Evolutionary conservation across 2,113 vertebrate species (phyloP), one percentile per base, ranked within the genome.

Genomic region (Phylloscopus trochiloides): DNA sequence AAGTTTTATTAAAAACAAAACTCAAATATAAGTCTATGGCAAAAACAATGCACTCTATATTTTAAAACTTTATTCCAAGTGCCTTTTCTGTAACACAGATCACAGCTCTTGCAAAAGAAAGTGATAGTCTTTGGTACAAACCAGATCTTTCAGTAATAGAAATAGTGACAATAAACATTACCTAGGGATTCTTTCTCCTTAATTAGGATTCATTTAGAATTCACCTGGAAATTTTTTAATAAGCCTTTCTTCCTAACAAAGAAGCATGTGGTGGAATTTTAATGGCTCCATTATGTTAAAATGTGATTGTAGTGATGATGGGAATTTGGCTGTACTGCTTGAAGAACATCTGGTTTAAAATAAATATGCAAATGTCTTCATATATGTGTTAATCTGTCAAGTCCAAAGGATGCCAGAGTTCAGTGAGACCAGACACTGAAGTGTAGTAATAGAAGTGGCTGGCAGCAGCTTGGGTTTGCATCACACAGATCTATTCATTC

Each of bases 311-410:
- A 77, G 78, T 36, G 91, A 91, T 17, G 65, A 95, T 94, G 52
- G 91, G 68, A 97, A 92, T 93, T 95, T 97, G 96, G 91, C 95
- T 90, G 55, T 58, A 42, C 38, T 75, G 48, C 59, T 65, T 28
- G 7, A 71, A 63, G 29, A 94, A 95, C 95, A 97, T 97, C 90
- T 97, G 97, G 87, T 96, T 96, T 90, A 92, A 94, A 97, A 96
- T 67, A 94, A 96, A 97, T 97, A 97, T 95, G 92, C 75, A 97
- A 96, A 97, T 97, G 77, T 94, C 63, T 89, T 92, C 81, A 74
- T 95, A 87, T 97, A 94, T 84, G 93, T 96, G 96, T 97, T 97
- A 96, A 97, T 97, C 93, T 96, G 96, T 94, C 82, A 96, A 97
- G 87, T 88, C 65, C 86, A 96, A 88, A 91, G 65, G 78, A 94